Percentiles rank a stretch among this genome's conserved stretches.
Evolutionary conservation across 2,888 invertebrate genomes (phyloP).

Genomic region (Heliconius aoede): DNA sequence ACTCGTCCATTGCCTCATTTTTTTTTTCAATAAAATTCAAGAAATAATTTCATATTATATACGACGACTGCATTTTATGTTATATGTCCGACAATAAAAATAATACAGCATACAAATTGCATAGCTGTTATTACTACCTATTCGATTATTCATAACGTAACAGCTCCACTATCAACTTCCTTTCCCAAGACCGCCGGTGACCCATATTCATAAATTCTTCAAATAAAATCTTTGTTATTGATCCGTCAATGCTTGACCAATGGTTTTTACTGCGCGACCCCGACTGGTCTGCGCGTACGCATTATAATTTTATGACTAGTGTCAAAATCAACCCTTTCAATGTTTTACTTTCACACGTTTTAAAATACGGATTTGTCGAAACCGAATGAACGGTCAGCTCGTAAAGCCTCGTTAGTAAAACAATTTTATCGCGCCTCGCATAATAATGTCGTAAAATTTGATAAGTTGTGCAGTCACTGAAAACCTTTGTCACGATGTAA

Average conservation of each 20-base stretch:
- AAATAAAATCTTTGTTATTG: conserved; percentile 64
- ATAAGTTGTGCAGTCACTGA: conserved; percentile 52
- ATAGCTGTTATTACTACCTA: conserved; percentile 33
- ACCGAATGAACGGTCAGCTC: conserved; percentile 69
- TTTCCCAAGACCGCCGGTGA: conserved; percentile 75
- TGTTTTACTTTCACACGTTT: conserved; percentile 80
- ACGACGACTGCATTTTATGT: conserved; percentile 15
- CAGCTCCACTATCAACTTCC: conserved; percentile 59
- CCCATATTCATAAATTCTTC: conserved; percentile 71
- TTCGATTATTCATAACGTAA: conserved; percentile 41
- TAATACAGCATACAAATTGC: conserved; percentile 39
- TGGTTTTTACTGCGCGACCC: conserved; percentile 71
- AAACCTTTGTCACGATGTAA: conserved; percentile 42
- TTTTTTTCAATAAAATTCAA: conserved; percentile 7
- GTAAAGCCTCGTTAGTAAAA: conserved; percentile 69
- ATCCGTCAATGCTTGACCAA: conserved; percentile 79
- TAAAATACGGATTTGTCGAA: conserved; percentile 72
- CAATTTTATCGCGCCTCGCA: conserved; percentile 61
- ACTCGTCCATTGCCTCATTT: conserved; percentile 8
- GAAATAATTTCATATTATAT: conserved; percentile 12
- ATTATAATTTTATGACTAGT: conserved; percentile 65
- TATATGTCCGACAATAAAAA: conserved; percentile 39
- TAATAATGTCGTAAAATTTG: conserved; percentile 79
- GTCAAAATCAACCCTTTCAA: conserved; percentile 66
- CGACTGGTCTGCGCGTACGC: conserved; percentile 59